phyloP scores from a whole-genome alignment of 37 sponge, comb jelly and placozoan species.

The Hexactinellida sp. region DNA sequence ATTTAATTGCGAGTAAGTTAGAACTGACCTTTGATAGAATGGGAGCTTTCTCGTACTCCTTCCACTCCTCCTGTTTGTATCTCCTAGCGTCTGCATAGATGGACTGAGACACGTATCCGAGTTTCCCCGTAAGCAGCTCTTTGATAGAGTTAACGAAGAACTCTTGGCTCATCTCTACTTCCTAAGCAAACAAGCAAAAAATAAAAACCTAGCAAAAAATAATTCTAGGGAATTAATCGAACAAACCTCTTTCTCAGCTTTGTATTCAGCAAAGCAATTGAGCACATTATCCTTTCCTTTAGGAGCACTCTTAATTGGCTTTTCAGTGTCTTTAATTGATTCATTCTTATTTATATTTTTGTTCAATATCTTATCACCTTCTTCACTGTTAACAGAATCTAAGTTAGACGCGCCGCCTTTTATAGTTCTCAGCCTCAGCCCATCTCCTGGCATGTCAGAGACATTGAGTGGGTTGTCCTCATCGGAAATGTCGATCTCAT shows the following conservation, averaged over 20 bases:
- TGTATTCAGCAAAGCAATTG: background rate
- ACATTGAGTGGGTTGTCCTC: background rate
- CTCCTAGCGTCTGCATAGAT: background rate
- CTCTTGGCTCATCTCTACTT: conserved; percentile 5
- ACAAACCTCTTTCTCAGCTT: background rate
- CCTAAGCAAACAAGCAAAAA: background rate
- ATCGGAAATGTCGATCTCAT: background rate
- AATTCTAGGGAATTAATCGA: background rate
- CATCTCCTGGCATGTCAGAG: background rate
- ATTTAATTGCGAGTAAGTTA: background rate
- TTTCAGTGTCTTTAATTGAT: background rate
- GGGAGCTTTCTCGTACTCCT: background rate
- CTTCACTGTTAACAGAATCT: background rate
- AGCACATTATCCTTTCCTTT: background rate
- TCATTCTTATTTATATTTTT: background rate
- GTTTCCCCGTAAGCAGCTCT: background rate
- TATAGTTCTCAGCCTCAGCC: background rate
- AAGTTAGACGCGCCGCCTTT: background rate
- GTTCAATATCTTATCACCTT: background rate
- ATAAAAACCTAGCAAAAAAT: background rate
- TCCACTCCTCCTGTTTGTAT: background rate
- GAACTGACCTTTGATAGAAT: background rate
- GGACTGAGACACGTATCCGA: background rate
- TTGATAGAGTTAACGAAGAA: background rate
- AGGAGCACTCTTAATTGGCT: background rate